These are phyloP conservation scores for Toxotes chatareus DNA, from an alignment of 2,113 vertebrate genomes.

Conservation along the genomic window DNA sequence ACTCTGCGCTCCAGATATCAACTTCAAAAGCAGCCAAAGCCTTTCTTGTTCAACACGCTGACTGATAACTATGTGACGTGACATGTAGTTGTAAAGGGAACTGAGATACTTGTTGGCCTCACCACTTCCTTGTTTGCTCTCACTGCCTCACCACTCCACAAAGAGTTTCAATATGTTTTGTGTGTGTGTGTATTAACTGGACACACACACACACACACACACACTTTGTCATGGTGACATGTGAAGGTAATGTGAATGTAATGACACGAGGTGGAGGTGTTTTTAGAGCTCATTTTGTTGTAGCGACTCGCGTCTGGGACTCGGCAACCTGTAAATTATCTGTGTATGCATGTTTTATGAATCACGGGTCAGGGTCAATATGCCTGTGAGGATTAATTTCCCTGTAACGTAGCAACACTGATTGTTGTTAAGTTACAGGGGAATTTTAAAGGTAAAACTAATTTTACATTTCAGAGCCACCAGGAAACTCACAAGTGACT, in stretches of 20 bases:
- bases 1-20: neutral
- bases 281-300: neutral
- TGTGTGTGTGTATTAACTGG: neutral
- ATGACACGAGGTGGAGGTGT: neutral
- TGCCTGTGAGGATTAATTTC: slow-evolving; percentile 2
- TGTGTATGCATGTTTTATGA: neutral
- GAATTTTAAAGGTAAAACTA: slow-evolving; percentile 5
- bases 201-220: neutral
- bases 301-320: neutral
- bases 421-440: slow-evolving; percentile 27
- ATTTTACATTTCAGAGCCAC: neutral
- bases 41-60: neutral
- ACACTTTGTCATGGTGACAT: neutral
- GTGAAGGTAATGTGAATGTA: neutral
- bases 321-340: neutral
- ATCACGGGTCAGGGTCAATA: neutral
- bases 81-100: neutral
- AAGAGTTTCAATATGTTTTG: neutral
- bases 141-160: neutral
- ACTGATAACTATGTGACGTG: slow-evolving; percentile 23
- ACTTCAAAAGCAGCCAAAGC: slow-evolving; percentile 39
- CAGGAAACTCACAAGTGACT: neutral
- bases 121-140: slow-evolving; percentile 42
- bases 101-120: neutral
- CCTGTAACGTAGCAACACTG: slow-evolving; percentile 25